A percentile compares a stretch with the other conserved stretches of the same genome.
Conservation (phyloP, 1,140 invertebrate species). For the Diorhabda sublineata region DNA sequence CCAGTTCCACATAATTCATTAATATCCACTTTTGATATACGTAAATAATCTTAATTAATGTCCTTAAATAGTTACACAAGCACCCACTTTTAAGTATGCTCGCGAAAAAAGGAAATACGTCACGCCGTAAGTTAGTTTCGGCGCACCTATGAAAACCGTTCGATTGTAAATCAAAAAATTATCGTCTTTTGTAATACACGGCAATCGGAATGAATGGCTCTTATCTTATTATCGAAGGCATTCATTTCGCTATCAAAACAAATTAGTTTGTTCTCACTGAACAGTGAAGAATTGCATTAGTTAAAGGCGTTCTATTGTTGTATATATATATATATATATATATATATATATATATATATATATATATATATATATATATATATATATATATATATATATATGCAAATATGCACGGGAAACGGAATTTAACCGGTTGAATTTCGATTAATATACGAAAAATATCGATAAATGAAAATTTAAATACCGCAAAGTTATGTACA, state of each 20-base stretch:
- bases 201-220: not conserved
- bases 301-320: not conserved
- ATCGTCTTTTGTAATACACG: conserved; percentile 8
- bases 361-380: too few species aligned
- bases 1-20: conserved; percentile 11
- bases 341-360: too few species aligned
- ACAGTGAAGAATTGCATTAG: not conserved
- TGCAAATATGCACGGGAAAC: too few species aligned
- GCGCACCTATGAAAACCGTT: conserved; percentile 13
- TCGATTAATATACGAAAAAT: too few species aligned
- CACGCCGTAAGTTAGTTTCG: conserved; percentile 4
- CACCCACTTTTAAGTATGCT: conserved; percentile 4
- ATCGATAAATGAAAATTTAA: too few species aligned
- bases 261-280: not conserved
- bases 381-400: too few species aligned
- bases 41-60: conserved; percentile 16
- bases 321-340: too few species aligned
- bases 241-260: not conserved
- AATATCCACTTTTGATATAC: conserved; percentile 8
- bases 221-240: not conserved
- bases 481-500: too few species aligned
- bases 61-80: not conserved
- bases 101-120: conserved; percentile 5
- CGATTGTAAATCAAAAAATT: conserved; percentile 12
- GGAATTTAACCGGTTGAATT: too few species aligned